Base-by-base conservation (phyloP, 2,113 vertebrate species). In the Microtus oregoni region DNA sequence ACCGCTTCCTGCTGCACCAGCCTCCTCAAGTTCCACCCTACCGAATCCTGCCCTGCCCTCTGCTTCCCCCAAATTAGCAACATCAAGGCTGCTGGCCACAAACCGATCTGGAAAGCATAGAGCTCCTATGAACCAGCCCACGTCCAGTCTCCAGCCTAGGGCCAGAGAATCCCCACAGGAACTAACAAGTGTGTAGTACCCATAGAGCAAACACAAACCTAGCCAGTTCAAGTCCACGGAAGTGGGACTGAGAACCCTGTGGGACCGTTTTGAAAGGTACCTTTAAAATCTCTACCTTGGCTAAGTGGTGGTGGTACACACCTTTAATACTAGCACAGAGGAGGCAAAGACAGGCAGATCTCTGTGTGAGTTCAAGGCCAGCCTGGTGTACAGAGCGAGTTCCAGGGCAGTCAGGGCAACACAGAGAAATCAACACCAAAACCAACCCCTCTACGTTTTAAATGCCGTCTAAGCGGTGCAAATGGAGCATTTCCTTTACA, bases 191-290 rank as follows among this genome's bases (percentile, higher is more conserved):
- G 24, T 32, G 35, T 65, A 32, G 12, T 2, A 26, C 2, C 4
- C 20, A 7, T 1, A 15, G 9, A 41, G 75, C 61, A 61, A 17
- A 67, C 7, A 17, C 4, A 86, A 47, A n/a, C 32, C 19, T 7
- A 44, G 35, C 1, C 0, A 4, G 1, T 8, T 2, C 1, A 50
- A 12, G 30, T 17, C 52, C 92, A 22, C 1, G 5, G 6, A 5
- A 32, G 38, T 1, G 41, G 20, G 65, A n/a, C 3, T 9, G 3
- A 38, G 47, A 22, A 17, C 32, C 10, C 3, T 0, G 2, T 3
- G 12, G 58, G 19, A 22, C 0, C 0, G 30, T 26, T 2, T 22
- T 58, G 14, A 1, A 32, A 68, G n/a, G 67, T 14, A 15, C 7
- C 35, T 47, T 14, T 38, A 30, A 35, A 17, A 5, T 1, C 0